These are phyloP conservation scores for Brachionus plicatilis DNA, from an alignment of 1,140 invertebrate species.

Conservation along the genomic window DNA sequence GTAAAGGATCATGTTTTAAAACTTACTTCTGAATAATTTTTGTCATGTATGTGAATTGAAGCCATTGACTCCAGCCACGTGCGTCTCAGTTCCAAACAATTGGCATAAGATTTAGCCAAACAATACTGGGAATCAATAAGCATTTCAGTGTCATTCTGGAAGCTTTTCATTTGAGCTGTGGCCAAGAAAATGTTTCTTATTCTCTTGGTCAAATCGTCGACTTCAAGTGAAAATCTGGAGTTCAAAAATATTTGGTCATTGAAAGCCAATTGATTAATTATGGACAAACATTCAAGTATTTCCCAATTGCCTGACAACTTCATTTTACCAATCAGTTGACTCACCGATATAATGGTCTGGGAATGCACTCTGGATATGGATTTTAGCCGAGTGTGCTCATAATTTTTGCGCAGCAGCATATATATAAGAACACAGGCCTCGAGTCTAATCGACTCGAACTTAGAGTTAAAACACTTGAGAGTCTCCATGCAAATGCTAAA, in stretches of 20 bases:
- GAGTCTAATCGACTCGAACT: conserved; percentile 70
- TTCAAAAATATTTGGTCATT: conserved; percentile 61
- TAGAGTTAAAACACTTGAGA: conserved; percentile 72
- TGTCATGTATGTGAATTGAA: conserved; percentile 67
- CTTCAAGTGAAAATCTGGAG: conserved; percentile 68
- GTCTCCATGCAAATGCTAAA: conserved; percentile 48
- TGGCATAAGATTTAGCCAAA: conserved; percentile 85
- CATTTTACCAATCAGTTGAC: conserved; percentile 78
- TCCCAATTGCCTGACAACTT: conserved; percentile 77
- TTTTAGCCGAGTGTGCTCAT: conserved; percentile 75
- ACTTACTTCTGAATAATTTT: conserved; percentile 68
- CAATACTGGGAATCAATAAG: conserved; percentile 85
- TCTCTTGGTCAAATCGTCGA: conserved; percentile 82
- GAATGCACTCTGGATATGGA: conserved; percentile 77
- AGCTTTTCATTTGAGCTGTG: conserved; percentile 80
- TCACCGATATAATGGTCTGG: conserved; percentile 81
- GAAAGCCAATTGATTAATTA: conserved; percentile 84
- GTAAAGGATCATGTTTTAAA: conserved; percentile 44
- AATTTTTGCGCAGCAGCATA: conserved; percentile 83
- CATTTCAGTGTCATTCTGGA: conserved; percentile 80
- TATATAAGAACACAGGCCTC: conserved; percentile 84
- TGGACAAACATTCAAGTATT: conserved; percentile 81
- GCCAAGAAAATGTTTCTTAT: conserved; percentile 87
- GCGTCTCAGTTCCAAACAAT: conserved; percentile 80
- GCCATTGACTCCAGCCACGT: conserved; percentile 91